A percentile compares a stretch with the other conserved stretches of the same genome.
These are phyloP conservation scores for Brachyopa scutellaris DNA, from an alignment of 2,888 invertebrate genomes.

Conservation along the genomic window DNA sequence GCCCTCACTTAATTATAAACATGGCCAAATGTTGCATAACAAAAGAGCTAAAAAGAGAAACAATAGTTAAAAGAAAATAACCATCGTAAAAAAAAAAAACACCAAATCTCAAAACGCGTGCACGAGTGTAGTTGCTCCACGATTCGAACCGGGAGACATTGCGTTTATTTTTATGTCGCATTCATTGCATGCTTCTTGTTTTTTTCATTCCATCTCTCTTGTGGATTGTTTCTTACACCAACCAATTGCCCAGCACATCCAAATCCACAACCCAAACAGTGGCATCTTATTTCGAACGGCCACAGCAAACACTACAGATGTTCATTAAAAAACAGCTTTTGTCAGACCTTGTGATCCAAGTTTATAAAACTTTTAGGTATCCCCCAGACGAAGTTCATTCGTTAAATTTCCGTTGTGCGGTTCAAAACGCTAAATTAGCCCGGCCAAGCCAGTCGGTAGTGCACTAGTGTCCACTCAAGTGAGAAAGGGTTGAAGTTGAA, in stretches of 20 bases:
- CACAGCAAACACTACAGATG: slow-evolving; percentile 6
- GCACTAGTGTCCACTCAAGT: slow-evolving; percentile 16
- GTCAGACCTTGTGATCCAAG: slow-evolving; percentile 38
- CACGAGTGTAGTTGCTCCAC: slow-evolving; percentile 20
- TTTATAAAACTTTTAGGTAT: slow-evolving; percentile 67
- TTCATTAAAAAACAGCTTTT: slow-evolving; percentile 64
- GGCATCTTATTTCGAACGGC: slow-evolving; percentile 29
- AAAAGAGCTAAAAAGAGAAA: slow-evolving; percentile 13
- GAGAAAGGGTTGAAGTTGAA: slow-evolving; percentile 36
- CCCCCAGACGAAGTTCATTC: slow-evolving; percentile 58
- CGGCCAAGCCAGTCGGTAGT: neutral
- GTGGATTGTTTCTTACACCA: neutral
- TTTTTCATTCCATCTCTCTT: slow-evolving; percentile 15
- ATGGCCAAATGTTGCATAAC: slow-evolving; percentile 33
- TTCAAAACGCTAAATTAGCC: slow-evolving; percentile 36
- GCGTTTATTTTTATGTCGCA: slow-evolving; percentile 25
- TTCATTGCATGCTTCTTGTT: slow-evolving; percentile 1
- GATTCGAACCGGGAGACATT: slow-evolving; percentile 42
- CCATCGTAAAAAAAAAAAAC: neutral
- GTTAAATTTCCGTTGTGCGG: slow-evolving; percentile 61
- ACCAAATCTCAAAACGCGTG: neutral
- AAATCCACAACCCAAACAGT: slow-evolving; percentile 1
- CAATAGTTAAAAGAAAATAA: slow-evolving; percentile 26
- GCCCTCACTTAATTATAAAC: slow-evolving; percentile 39
- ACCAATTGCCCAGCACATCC: neutral